Evolutionary conservation across 2,113 vertebrate genomes (phyloP).

Genomic region (Hipposideros armiger): DNA sequence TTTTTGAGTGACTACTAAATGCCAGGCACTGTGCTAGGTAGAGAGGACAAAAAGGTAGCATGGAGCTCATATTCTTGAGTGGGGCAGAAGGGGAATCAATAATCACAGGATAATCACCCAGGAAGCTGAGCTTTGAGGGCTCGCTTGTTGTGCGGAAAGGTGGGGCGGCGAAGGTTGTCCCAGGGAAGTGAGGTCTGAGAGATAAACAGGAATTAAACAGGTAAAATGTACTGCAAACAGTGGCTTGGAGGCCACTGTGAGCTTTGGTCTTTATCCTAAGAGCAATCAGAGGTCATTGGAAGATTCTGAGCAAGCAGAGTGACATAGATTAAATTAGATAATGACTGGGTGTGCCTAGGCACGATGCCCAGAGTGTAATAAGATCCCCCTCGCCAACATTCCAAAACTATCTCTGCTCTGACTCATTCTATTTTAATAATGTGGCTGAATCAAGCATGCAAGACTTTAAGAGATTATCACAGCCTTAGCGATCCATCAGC

Average conservation of each 20-base stretch:
- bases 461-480: background rate
- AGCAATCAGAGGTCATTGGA: constrained; percentile 29
- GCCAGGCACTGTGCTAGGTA: background rate
- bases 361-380: constrained; percentile 11
- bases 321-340: constrained; percentile 16
- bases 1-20: background rate
- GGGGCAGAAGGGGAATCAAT: background rate
- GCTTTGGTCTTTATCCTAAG: constrained; percentile 39
- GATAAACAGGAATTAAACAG: background rate
- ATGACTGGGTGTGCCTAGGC: background rate
- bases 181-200: background rate
- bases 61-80: background rate
- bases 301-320: constrained; percentile 1
- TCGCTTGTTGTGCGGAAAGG: background rate
- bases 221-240: background rate
- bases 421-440: constrained; percentile 57
- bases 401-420: constrained; percentile 55
- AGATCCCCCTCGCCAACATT: constrained; percentile 45
- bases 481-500: constrained; percentile 42
- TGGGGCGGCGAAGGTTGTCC: background rate
- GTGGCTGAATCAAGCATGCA: constrained; percentile 25
- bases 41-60: background rate
- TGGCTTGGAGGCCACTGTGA: background rate
- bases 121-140: background rate
- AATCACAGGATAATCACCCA: background rate